Conservation (phyloP, 2,797 vertebrate genomes). For the Paguma larvata region DNA sequence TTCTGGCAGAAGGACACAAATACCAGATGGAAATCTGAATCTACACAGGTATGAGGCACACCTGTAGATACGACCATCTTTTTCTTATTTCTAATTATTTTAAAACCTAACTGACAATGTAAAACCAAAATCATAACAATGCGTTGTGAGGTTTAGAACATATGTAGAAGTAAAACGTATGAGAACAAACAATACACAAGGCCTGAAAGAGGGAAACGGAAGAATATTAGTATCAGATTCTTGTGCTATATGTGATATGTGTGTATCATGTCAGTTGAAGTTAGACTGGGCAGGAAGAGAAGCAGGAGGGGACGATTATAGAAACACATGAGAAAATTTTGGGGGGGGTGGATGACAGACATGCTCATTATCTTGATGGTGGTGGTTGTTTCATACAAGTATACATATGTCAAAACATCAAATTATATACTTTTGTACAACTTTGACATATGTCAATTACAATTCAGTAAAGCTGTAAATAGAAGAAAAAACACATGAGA, state of each 20-base stretch:
- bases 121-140: neutral
- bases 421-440: neutral
- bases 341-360: neutral
- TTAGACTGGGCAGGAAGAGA: neutral
- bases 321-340: neutral
- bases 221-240: neutral
- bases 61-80: neutral
- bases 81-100: constrained; percentile 11
- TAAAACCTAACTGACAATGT: neutral
- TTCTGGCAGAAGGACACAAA: neutral
- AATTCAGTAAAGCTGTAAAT: neutral
- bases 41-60: neutral
- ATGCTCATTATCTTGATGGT: neutral
- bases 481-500: neutral
- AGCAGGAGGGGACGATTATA: neutral
- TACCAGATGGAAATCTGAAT: neutral
- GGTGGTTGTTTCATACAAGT: neutral
- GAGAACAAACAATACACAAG: neutral
- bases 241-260: neutral
- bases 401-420: neutral
- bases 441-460: neutral
- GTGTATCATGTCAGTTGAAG: neutral
- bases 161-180: neutral
- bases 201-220: neutral
- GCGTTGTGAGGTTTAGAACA: neutral